Percentiles rank a stretch among this genome's conserved stretches.
These are phyloP conservation scores for Augochlorella aurata DNA, from an alignment of 2,888 invertebrate species.

Conservation along the genomic window DNA sequence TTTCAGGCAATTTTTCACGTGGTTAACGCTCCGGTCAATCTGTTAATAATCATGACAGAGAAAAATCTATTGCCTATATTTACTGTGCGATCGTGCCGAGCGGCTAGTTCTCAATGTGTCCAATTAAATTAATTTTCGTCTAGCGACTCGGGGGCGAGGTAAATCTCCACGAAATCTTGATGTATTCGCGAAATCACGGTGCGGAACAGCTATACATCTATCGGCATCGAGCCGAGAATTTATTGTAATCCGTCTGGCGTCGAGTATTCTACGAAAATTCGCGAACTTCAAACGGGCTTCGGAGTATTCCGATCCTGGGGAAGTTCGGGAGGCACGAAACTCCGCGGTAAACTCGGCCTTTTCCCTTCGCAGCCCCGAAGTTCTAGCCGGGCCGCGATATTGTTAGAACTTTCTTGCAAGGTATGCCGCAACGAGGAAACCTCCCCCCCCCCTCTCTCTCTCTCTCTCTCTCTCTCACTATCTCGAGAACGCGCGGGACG, in stretches of 20 bases:
- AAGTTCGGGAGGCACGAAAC: conserved; percentile 53
- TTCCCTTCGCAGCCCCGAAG: conserved; percentile 58
- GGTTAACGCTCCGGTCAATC: too few species aligned
- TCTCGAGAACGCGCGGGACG: conserved; percentile 43
- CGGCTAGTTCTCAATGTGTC: not conserved
- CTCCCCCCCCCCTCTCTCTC: not conserved
- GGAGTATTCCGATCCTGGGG: conserved; percentile 62
- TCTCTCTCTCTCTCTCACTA: not conserved
- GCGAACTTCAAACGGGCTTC: conserved; percentile 69
- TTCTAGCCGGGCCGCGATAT: conserved; percentile 69
- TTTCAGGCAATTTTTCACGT: too few species aligned
- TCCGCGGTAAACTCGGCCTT: conserved; percentile 50
- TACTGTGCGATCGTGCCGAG: not conserved
- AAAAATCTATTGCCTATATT: too few species aligned
- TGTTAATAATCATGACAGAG: too few species aligned
- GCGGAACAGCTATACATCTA: conserved; percentile 31
- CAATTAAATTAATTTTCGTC: conserved; percentile 2
- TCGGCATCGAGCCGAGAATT: conserved; percentile 55
- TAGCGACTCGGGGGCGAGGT: not conserved
- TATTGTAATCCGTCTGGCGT: conserved; percentile 68
- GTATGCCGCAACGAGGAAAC: conserved; percentile 63
- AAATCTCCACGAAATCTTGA: conserved; percentile 11
- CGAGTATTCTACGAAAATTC: conserved; percentile 70
- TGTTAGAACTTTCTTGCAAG: conserved; percentile 74
- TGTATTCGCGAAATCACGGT: not conserved